Conservation (phyloP, 2,797 vertebrate genomes). For the Danio kyathit region DNA sequence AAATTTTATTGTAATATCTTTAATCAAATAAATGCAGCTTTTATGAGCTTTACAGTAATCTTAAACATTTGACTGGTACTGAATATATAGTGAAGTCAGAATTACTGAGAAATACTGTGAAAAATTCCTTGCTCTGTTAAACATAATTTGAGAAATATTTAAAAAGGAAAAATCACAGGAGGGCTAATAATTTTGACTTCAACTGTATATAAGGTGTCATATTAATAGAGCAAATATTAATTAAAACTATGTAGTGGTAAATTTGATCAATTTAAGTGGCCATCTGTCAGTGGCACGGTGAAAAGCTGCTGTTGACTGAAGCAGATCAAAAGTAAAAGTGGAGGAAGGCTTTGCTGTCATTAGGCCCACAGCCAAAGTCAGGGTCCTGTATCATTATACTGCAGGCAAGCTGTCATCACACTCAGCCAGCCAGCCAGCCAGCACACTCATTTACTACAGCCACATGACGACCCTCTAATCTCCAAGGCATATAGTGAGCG, state of each 20-base stretch:
- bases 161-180: too few relatives aligned
- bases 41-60: too few relatives aligned
- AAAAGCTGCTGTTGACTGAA: slow-evolving; percentile 64
- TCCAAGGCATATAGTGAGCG: slow-evolving; percentile 62
- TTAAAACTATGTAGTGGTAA: slow-evolving; percentile 67
- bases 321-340: slow-evolving; percentile 66
- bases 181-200: too few relatives aligned
- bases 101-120: too few relatives aligned
- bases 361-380: slow-evolving; percentile 64
- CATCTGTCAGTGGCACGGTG: slow-evolving; percentile 69
- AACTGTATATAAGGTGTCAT: slow-evolving; percentile 61
- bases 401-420: slow-evolving; percentile 60
- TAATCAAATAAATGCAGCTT: too few relatives aligned
- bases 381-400: slow-evolving; percentile 59
- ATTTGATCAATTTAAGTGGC: slow-evolving; percentile 67
- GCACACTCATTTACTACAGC: slow-evolving; percentile 55
- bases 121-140: too few relatives aligned
- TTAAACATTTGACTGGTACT: too few relatives aligned
- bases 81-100: too few relatives aligned
- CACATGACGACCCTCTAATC: slow-evolving; percentile 64
- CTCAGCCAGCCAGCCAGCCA: slow-evolving; percentile 57
- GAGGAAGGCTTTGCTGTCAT: slow-evolving; percentile 67
- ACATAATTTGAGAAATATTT: too few relatives aligned
- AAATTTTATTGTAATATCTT: too few relatives aligned
- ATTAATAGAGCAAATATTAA: slow-evolving; percentile 69